These are phyloP conservation scores for Cladopsammia gracilis DNA, from an alignment of 64 coral and sea anemone species.

Conservation along the genomic window DNA sequence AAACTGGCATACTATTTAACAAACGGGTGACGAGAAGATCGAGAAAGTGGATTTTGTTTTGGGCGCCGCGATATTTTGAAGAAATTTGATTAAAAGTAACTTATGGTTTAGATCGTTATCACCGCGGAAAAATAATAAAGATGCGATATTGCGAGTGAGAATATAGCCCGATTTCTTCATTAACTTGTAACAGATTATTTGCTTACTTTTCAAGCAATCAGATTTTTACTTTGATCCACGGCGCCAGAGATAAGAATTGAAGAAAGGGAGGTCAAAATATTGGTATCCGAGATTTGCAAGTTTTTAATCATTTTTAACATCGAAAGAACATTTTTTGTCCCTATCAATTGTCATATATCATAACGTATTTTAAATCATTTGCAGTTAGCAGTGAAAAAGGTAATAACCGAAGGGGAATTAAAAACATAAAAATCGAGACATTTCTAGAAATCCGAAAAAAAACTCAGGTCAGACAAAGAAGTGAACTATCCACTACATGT, in stretches of 20 bases:
- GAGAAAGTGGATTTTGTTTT: neutral
- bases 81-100: neutral
- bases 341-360: neutral
- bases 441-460: too few species aligned
- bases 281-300: neutral
- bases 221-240: neutral
- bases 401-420: too few species aligned
- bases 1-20: neutral
- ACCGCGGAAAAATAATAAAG: neutral
- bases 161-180: neutral
- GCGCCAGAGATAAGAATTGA: neutral
- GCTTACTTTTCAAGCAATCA: constrained; percentile 6
- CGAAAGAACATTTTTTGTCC: too few species aligned
- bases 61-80: neutral
- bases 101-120: neutral
- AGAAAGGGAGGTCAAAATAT: neutral
- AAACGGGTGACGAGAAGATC: too few species aligned
- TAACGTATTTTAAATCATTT: neutral
- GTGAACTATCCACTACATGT: too few species aligned
- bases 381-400: too few species aligned
- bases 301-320: neutral
- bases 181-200: constrained; percentile 9
- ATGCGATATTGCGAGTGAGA: neutral
- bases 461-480: too few species aligned
- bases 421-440: too few species aligned